Evolutionary conservation across 2,113 vertebrate species (phyloP).

Genomic region (Saguinus midas): DNA sequence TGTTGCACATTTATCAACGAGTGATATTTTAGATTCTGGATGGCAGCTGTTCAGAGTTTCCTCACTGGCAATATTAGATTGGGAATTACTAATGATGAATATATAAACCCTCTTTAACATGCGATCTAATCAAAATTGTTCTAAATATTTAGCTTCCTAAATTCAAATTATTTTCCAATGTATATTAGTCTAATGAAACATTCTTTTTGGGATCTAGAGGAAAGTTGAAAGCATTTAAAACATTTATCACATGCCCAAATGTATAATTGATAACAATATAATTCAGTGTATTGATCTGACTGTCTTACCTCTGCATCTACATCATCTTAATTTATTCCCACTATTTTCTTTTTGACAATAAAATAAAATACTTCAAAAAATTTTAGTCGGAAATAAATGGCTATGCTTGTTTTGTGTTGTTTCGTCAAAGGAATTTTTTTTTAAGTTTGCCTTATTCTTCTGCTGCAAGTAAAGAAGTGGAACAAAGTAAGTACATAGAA

Average conservation of each 20-base stretch:
- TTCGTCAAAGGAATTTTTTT: neutral
- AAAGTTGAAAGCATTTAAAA: conserved; percentile 1
- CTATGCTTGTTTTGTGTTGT: neutral
- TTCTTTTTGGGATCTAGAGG: neutral
- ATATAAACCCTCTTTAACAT: conserved; percentile 53
- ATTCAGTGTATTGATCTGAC: neutral
- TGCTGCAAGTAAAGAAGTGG: neutral
- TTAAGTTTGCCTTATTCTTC: neutral
- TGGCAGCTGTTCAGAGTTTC: conserved; percentile 68
- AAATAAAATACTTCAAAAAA: conserved; percentile 29
- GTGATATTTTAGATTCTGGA: conserved; percentile 73
- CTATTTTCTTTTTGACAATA: conserved; percentile 45
- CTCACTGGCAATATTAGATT: conserved; percentile 53
- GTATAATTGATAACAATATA: neutral
- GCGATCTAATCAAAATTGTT: conserved; percentile 49
- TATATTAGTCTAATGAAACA: neutral
- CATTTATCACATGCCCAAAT: neutral
- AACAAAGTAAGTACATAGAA: neutral
- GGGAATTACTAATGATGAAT: conserved; percentile 71
- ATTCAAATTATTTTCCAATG: conserved; percentile 48
- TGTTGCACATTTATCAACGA: conserved; percentile 70
- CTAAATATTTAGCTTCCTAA: conserved; percentile 69
- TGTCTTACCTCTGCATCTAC: neutral
- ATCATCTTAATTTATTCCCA: neutral
- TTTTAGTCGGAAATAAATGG: neutral